Base-by-base conservation (phyloP, 2,888 invertebrate genomes). In the Nomada fucata region DNA sequence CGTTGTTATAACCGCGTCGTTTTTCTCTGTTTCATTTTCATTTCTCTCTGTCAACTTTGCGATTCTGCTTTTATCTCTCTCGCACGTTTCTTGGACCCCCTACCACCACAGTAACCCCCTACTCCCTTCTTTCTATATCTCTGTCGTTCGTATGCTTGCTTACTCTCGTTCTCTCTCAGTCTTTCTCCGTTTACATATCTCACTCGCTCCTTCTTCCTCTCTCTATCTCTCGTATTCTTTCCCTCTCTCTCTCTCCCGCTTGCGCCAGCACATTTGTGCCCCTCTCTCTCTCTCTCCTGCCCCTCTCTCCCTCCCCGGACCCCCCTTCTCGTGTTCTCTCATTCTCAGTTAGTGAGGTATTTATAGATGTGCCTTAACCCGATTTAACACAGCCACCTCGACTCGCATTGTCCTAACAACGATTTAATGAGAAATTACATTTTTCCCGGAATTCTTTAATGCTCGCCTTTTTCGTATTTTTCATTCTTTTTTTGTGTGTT, bases 351-450 rank as follows among this genome's bases (percentile, higher is more conserved):
- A 86, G 90, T 84, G 86, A 88, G 89, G 91, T 93, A 93, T 93
- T 93, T 93, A 92, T 93, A 93, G 93, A 92, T 91, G 91, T 92
- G 93, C 92, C 93, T 93, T 92, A 93, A 92, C 92, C 92, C 93
- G 92, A 93, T 93, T 93, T 92, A 91, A 92, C 90, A 88, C 90
- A 91, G 91, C 90, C 88, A 91, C 90, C 87, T 86, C 87, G 78
- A 85, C 87, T 91, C 82, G 75, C 78, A 88, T 89, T 90, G 86
- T 91, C 84, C 86, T 86, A 85, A 90, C 89, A 72, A 87, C 79
- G 71, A 85, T 87, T 86, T 89, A 86, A 88, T 88, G 86, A 83
- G 84, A 82, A 87, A 84, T 78, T 83, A 83, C 84, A 83, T 82
- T 74, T 65, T 83, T 52, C 61, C 0, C 15, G n/a, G 26, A 77